A percentile compares a stretch with the other conserved stretches of the same genome.
Conservation (phyloP, 2,888 invertebrate species). For the Pyrocoelia pectoralis region DNA sequence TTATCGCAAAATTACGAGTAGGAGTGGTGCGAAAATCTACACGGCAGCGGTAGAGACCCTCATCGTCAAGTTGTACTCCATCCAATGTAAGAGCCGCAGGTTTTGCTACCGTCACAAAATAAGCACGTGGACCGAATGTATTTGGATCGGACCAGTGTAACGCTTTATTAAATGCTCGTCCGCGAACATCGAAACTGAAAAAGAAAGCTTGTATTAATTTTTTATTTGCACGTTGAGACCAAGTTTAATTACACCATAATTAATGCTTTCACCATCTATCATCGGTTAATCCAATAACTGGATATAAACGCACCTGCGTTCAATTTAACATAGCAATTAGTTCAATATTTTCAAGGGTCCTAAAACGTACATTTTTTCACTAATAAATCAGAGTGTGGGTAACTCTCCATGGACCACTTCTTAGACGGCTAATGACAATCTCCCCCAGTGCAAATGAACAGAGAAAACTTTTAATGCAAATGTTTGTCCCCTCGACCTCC, state of each 20-base stretch:
- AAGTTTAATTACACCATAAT: conserved; percentile 31
- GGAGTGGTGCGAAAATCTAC: conserved; percentile 91
- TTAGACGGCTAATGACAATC: conserved; percentile 51
- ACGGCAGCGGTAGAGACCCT: conserved; percentile 86
- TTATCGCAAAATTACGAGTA: conserved; percentile 87
- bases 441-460: conserved; percentile 52
- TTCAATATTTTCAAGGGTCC: no score
- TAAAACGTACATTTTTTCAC: no score
- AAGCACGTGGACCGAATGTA: conserved; percentile 85
- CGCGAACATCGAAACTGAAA: conserved; percentile 86
- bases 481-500: conserved; percentile 29
- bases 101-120: conserved; percentile 81
- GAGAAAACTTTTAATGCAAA: conserved; percentile 46
- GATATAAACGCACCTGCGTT: conserved; percentile 40
- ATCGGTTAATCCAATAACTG: conserved; percentile 41
- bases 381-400: not conserved
- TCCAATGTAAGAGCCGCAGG: conserved; percentile 85
- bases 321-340: conserved; percentile 8
- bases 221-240: conserved; percentile 4
- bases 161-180: conserved; percentile 81
- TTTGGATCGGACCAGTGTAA: conserved; percentile 84
- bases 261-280: conserved; percentile 43
- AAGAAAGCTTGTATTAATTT: conserved; percentile 36
- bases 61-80: conserved; percentile 85
- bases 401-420: conserved; percentile 47